Evolutionary conservation across 2,888 invertebrate genomes (phyloP), one percentile per base, ranked within the genome.

Genomic region (Drosophila meridionalis): DNA sequence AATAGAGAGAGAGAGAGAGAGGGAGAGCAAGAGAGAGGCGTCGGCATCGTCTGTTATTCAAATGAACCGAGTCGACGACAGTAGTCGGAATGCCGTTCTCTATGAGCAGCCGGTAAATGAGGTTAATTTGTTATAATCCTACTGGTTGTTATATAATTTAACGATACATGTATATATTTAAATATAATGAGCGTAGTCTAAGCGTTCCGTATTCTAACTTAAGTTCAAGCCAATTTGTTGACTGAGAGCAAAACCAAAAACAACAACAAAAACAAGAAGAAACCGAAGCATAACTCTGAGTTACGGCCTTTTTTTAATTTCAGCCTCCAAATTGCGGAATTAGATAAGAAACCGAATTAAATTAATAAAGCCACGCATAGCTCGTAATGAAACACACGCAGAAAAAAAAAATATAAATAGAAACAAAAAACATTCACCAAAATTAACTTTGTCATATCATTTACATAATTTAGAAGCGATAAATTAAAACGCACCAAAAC

Each of bases 391-490:
- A 58, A 67, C 55, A 40, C 38, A 48, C 28, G 28, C 50, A 32
- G n/a, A 30, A 7, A 50, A 78, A 70, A 40, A 5, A 38, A 48
- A n/a, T n/a, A n/a, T n/a, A 7, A 50, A 78, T 69, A 4, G 47
- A 77, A 72, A 45, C 1, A 48, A 77, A 71, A 75, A 43, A 87
- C 88, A 87, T 85, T 85, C 88, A 89, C 87, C 68, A 61, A 88
- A 85, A 82, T 82, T 76, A 78, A 77, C 63, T 71, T 82, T 69
- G 84, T 78, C 87, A 81, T 87, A 75, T 85, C 63, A 85, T 85
- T 85, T 85, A 80, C 85, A 85, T 85, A 85, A 89, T 89, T 89
- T 89, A 82, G 78, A 85, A 87, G 73, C 73, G 12, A 89, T 87
- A 74, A 85, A 87, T 89, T 82, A 72, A 82, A 84, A 76, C 69